phyloP scores from a whole-genome alignment of 53 echinoderm and acorn worm genomes.

The Holothuria leucospilota region DNA sequence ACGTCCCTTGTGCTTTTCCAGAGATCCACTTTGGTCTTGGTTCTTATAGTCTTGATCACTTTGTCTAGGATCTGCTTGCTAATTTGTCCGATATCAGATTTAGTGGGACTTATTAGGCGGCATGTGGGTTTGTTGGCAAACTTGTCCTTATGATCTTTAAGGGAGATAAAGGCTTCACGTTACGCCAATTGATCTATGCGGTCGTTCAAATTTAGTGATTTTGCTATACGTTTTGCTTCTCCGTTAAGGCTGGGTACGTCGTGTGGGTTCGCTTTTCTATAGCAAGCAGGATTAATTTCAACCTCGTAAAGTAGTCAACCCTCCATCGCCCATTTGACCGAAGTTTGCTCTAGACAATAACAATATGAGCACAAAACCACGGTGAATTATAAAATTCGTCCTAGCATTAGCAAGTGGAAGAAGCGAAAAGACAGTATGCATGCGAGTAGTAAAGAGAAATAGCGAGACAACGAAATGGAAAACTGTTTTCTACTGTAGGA shows the following conservation, averaged over 20 bases:
- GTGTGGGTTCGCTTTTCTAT: slow-evolving; percentile 11
- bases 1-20: slow-evolving; percentile 26
- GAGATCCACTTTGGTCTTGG: background rate
- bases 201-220: background rate
- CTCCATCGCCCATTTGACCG: no score
- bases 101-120: background rate
- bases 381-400: no score
- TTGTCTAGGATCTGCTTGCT: slow-evolving; percentile 19
- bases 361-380: no score
- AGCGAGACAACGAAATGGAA: no score
- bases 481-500: no score
- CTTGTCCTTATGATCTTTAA: slow-evolving; percentile 26
- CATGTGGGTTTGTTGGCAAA: background rate
- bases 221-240: slow-evolving; percentile 16
- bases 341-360: no score
- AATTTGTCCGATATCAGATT: slow-evolving; percentile 32
- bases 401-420: no score
- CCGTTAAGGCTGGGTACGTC: background rate
- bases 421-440: no score
- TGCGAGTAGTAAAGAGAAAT: no score
- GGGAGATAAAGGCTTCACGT: slow-evolving; percentile 18
- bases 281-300: no score
- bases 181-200: slow-evolving; percentile 19
- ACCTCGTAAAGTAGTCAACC: no score
- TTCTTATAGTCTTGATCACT: slow-evolving; percentile 5